Evolutionary conservation across 2,888 invertebrate species (phyloP), one percentile per base, ranked within the genome.

Genomic region (Cabera pusaria): DNA sequence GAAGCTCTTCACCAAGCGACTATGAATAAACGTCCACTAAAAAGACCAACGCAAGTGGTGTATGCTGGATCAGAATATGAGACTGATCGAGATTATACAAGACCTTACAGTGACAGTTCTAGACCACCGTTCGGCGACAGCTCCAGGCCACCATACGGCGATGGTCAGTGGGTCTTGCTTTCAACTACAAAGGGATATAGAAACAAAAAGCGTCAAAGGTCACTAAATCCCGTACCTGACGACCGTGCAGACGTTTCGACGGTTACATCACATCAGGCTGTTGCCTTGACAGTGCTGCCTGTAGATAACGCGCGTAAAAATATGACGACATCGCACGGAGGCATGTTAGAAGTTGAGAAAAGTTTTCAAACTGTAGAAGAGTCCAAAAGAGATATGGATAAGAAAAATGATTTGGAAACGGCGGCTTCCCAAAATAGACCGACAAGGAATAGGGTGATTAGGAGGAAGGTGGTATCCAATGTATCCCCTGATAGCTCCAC

Each of bases 101-200:
- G 93, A 65, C 93, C 93, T 0, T 42, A 31, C 7, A 21, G 6
- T 2, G 35, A 41, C 10, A 18, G 18, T 1, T 23, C 39, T 8
- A 32, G 39, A 6, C 39, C 27, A 18, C 17, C 26, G 6, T 27
- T 27, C 11, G 8, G 21, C 6, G 35, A 35, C 4, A 34, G 20
- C 6, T 34, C 90, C 1, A 90, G 93, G 66, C 93, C 94, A 0
- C 86, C 91, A 0, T 87, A 89, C 43, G 93, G 93, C 0, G 93
- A 94, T 42, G 95, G 95, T 0, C 93, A 94, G 54, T 95, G 95
- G 95, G 92, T 95, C 1, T 77, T 95, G 1, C 73, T 95, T 3
- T 94, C 94, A 0, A 94, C 94, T 2, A 95, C 95, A 5, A 93
- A 94, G 76, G 95, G 95, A 0, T 95, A 94, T 61, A 91, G 92